Percentiles rank a stretch among this genome's conserved stretches.
phyloP scores from a whole-genome alignment of 2,113 vertebrate species.

The Notothenia rossii region DNA sequence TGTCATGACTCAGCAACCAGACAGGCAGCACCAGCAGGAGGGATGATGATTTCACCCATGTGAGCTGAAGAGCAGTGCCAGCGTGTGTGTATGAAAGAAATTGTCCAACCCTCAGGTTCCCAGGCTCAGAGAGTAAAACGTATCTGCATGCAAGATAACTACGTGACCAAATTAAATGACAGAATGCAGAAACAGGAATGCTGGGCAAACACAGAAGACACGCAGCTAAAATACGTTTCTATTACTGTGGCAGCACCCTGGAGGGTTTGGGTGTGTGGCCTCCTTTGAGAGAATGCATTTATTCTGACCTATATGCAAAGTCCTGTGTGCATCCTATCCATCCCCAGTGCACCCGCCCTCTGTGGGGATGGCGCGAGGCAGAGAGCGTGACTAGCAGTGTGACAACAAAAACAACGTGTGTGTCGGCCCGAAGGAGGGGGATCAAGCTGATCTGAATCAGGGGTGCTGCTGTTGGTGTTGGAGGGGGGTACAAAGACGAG shows the following conservation, averaged over 20 bases:
- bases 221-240: not conserved
- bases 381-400: conserved; percentile 62
- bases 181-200: not conserved
- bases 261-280: conserved; percentile 8
- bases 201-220: conserved; percentile 2
- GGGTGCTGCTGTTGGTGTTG: conserved; percentile 42
- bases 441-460: conserved; percentile 56
- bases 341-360: conserved; percentile 15
- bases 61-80: conserved; percentile 25
- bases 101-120: not conserved
- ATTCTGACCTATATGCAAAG: conserved; percentile 54
- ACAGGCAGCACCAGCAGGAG: conserved; percentile 17
- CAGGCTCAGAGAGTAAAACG: not conserved
- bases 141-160: not conserved
- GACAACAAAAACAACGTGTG: conserved; percentile 52
- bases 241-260: conserved; percentile 22
- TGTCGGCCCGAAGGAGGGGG: conserved; percentile 18
- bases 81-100: conserved; percentile 9
- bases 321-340: conserved; percentile 24
- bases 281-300: conserved; percentile 30
- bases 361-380: conserved; percentile 46
- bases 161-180: not conserved
- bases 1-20: conserved; percentile 36
- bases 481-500: conserved; percentile 60
- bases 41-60: conserved; percentile 47